Base-by-base conservation (phyloP, 1,140 invertebrate species). In the Cyclargus thomasi region DNA sequence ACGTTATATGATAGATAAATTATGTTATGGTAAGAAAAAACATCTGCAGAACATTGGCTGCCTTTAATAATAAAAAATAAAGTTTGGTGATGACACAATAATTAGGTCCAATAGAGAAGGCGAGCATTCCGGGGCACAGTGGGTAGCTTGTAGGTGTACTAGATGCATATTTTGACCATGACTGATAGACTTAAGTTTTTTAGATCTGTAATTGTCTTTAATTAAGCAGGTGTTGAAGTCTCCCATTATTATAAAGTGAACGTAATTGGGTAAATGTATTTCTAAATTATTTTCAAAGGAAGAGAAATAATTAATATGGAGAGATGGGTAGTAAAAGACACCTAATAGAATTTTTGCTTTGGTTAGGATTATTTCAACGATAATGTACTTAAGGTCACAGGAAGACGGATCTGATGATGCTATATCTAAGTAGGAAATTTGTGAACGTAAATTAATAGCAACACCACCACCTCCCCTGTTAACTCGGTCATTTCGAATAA, bases 311-410 rank as follows among this genome's bases (percentile, higher is more conserved):
- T 70, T 63, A 17, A 70, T 62, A 29, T 22, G 20, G 10, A 62
- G 14, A 21, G 63, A 69, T 8, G 68, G 68, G 20, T 35, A 21
- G 14, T 70, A 70, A 35, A 66, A 66, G 1, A 67, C 68, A 11
- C 64, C 64, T 0, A 70, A 36, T 1, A 70, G 29, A 5, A 70
- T 0, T 63, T 66, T 70, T n/a, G n/a, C 17, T 36, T 63, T 35
- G 1, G 35, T n/a, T 5, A 67, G 17, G 0, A 11, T 1, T n/a
- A 70, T 23, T 35, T 70, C 68, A 22, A 70, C 29, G 20, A 70
- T 20, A 17, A 70, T 21, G 29, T 67, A 39, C 23, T 70, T 64
- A 2, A 29, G 23, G 6, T 6, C 23, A 29, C 23, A 29, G 23
- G 23, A 29, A 29, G 23, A 29, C 23, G 23, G 23, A 29, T 29